Evolutionary conservation across 2,888 invertebrate genomes (phyloP).

Genomic region (Mimas tiliae): DNA sequence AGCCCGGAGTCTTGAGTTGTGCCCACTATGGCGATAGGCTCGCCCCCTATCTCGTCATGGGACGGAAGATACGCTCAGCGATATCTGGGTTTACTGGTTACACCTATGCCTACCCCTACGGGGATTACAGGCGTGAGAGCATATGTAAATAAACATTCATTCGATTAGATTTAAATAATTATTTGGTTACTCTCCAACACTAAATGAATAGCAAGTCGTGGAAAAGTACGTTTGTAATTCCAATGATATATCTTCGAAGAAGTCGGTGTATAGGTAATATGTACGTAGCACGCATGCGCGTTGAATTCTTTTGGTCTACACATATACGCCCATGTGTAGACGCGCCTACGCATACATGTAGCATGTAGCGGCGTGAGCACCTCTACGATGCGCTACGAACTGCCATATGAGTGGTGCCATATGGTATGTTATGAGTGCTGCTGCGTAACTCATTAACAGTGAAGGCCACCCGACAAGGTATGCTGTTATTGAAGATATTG

Average conservation of each 20-base stretch:
- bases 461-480: not conserved
- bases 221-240: not conserved
- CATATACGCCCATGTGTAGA: constrained; percentile 36
- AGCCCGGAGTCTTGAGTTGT: no score
- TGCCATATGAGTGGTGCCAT: not conserved
- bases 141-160: no score
- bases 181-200: no score
- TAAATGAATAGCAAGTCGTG: not conserved
- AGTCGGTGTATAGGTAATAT: no score
- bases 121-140: no score
- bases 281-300: constrained; percentile 35
- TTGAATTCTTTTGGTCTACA: constrained; percentile 51
- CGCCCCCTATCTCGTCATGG: no score
- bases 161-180: no score
- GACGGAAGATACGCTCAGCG: no score
- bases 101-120: no score
- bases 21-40: no score
- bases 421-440: not conserved
- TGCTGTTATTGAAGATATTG: not conserved
- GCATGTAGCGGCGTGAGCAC: constrained; percentile 44
- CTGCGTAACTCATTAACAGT: not conserved
- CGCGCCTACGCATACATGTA: constrained; percentile 47
- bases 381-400: constrained; percentile 45
- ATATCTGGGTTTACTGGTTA: no score
- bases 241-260: no score